These are phyloP conservation scores for Mongoloraphidia duomilia DNA, from an alignment of 2,888 invertebrate genomes.

Conservation along the genomic window DNA sequence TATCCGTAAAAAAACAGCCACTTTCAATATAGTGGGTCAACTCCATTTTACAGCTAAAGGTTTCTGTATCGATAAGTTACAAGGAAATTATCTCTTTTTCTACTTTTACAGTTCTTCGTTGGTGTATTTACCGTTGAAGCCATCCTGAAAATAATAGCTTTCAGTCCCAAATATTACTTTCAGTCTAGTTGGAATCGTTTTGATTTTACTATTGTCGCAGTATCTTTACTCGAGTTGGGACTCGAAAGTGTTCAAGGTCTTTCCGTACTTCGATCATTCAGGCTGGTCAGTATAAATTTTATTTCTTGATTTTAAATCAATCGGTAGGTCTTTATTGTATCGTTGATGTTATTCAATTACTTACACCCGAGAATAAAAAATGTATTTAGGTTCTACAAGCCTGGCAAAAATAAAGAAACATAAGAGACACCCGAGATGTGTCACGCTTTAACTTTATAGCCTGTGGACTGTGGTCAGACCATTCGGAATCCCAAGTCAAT, in stretches of 20 bases:
- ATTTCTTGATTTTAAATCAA: neutral
- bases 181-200: conserved; percentile 99
- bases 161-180: conserved; percentile 95
- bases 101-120: conserved; percentile 74
- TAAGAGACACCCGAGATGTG: no score
- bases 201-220: conserved; percentile 93
- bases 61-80: neutral
- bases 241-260: conserved; percentile 90
- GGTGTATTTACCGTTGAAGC: conserved; percentile 95
- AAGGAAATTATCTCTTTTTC: neutral
- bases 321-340: neutral
- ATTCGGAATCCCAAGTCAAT: no score
- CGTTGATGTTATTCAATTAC: neutral
- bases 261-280: conserved; percentile 92
- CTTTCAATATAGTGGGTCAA: no score
- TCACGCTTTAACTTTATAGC: no score
- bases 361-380: neutral
- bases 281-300: conserved; percentile 64
- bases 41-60: no score
- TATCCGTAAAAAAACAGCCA: no score
- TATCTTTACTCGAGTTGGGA: conserved; percentile 87
- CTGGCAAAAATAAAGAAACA: no score
- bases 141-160: conserved; percentile 83
- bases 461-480: no score
- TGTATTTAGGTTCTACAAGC: no score